Evolutionary conservation across 2,113 vertebrate species (phyloP), one percentile per base, ranked within the genome.

Genomic region (Callionymus lyra): DNA sequence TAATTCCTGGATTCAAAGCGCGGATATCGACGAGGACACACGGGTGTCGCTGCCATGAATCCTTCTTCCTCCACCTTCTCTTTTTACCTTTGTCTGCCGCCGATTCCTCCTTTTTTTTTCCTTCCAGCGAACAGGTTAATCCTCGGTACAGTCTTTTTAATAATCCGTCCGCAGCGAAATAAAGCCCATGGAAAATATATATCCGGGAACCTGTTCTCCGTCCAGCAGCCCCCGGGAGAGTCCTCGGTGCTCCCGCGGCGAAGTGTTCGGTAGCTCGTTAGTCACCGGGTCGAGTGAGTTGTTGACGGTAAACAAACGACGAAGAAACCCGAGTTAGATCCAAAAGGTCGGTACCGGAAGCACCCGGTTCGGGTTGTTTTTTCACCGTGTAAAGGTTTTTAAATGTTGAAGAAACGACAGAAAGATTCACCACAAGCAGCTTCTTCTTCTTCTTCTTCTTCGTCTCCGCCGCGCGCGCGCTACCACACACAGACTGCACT

Each of bases 401-500:
- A 38, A 38, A 38, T 8, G 4, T 16, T 1, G 6, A 21, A 18
- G 8, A 42, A 4, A 34, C 12, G 40, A 2, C 10, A 35, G 47
- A 62, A 62, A 75, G 75, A 58, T 64, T 74, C 58, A 54, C 54
- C 47, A 36, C 50, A 57, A 59, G 61, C 70, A 52, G 80, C 65
- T 77, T 69, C 72, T 82, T 72, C 70, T 60, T 72, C n/a, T n/a
- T n/a, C n/a, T n/a, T n/a, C n/a, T n/a, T n/a, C n/a, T n/a, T n/a
- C n/a, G n/a, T n/a, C n/a, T n/a, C n/a, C n/a, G n/a, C n/a, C n/a
- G n/a, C 68, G 68, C 76, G 65, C 68, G 66, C 82, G 54, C 76
- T 82, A 77, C 88, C 88, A 87, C 88, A 89, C 89, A 87, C 89
- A 87, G 84, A 83, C 86, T 83, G 75, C 75, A 72, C 74, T 73